Conservation (phyloP, 2,888 invertebrate species). For the Drosophila antonietae region DNA sequence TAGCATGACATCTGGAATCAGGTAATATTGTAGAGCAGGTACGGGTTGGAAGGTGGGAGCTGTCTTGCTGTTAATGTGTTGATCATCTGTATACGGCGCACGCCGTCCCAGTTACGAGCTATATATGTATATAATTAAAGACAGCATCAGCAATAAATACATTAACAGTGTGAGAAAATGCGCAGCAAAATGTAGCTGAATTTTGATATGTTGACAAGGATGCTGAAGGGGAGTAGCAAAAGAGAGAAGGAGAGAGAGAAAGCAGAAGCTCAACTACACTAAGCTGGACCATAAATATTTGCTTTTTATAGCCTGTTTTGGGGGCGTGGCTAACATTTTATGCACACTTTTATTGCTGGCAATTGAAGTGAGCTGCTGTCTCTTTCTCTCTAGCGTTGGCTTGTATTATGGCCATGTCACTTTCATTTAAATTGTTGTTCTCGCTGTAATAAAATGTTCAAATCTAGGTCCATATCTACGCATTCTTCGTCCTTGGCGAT, state of each 20-base stretch:
- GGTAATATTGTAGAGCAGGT: constrained; percentile 8
- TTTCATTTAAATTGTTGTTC: constrained; percentile 72
- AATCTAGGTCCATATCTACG: constrained; percentile 84
- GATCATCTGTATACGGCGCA: constrained; percentile 40
- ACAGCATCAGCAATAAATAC: constrained; percentile 40
- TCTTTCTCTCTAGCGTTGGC: background rate
- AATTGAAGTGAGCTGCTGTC: constrained; percentile 27
- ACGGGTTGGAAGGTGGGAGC: background rate
- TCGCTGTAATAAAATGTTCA: constrained; percentile 77
- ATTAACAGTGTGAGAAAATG: constrained; percentile 30
- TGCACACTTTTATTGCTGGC: constrained; percentile 64
- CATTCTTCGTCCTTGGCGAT: constrained; percentile 82
- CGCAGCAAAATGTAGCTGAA: constrained; percentile 19
- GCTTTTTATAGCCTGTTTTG: constrained; percentile 55
- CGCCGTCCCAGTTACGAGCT: constrained; percentile 34
- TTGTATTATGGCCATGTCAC: constrained; percentile 60
- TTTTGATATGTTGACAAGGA: constrained; percentile 21
- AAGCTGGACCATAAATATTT: constrained; percentile 64
- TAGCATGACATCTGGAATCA: constrained; percentile 56
- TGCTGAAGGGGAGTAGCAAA: background rate
- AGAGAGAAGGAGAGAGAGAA: background rate
- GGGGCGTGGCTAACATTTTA: constrained; percentile 54
- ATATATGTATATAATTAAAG: constrained; percentile 23
- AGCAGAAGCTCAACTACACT: constrained; percentile 17
- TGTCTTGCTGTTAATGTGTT: constrained; percentile 42